Base-by-base conservation (phyloP, 2,888 invertebrate genomes). In the Microplitis deprimator region DNA sequence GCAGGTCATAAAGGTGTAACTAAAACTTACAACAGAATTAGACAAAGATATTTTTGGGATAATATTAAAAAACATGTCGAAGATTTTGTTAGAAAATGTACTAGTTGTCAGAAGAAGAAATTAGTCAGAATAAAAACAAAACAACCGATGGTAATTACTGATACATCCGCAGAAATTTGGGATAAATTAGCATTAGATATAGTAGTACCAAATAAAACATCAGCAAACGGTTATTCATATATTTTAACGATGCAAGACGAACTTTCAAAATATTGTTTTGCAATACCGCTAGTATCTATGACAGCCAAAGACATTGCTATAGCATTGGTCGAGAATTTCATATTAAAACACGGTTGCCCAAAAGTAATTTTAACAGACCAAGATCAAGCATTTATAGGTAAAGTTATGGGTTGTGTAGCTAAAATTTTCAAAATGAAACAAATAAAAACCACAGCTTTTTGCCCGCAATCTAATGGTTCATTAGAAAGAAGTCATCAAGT, bases 141-240 rank as follows among this genome's bases (percentile, higher is more conserved):
- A n/a, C n/a, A n/a, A n/a, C n/a, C n/a, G n/a, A n/a, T n/a, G n/a
- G 5, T 73, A 0, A 81, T 81, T 0, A 82, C 82, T 0, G 82
- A 83, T 38, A 81, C 82, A n/a, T 59, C 67, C 17, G 38, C 60
- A 16, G 29, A 73, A 17, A 40, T 59, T 3, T 78, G 79, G 16
- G 79, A 82, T 40, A 76, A 81, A 40, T 68, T 83, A 7, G 71
- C 77, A 8, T 8, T 82, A 61, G 82, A 84, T 50, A 77, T 81
- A 17, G 82, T 82, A 29, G 82, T 82, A 13, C 83, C 82, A 0
- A 60, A 81, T 8, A 68, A 73, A 0, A 65, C 50, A 5, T 77
- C 81, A 10, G 10, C 59, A 5, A 50, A 39, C 1, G 81, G 79
- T 6, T 73, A 79, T 61, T 60, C 61, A 7, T 77, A 75, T 5